A percentile compares a stretch with the other conserved stretches of the same genome.
Evolutionary conservation across 1,140 invertebrate genomes (phyloP).

Genomic region (Drosophila kurseongensis): DNA sequence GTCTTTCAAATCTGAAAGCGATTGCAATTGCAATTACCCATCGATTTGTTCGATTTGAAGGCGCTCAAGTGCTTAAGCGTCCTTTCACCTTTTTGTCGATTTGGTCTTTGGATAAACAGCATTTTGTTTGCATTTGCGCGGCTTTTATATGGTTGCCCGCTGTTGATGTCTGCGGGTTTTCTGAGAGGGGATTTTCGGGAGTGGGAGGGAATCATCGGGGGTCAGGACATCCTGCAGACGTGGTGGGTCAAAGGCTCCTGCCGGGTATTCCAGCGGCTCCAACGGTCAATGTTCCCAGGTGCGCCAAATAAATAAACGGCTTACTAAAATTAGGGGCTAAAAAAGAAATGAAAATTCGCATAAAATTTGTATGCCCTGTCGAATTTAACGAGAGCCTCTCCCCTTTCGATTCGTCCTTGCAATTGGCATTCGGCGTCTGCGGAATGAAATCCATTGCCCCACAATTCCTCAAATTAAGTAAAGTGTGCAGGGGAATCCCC

Average conservation of each 20-base stretch:
- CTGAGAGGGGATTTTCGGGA: background rate
- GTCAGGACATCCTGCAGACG: conserved; percentile 19
- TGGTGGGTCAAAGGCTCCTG: conserved; percentile 50
- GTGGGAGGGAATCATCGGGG: background rate
- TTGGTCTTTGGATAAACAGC: conserved; percentile 43
- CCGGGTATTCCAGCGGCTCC: conserved; percentile 20
- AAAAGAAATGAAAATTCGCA: conserved; percentile 66
- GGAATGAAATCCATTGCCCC: conserved; percentile 41
- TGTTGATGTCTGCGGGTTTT: conserved; percentile 26
- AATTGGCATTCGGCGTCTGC: conserved; percentile 18
- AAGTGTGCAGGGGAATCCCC: conserved; percentile 35
- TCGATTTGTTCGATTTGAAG: conserved; percentile 46
- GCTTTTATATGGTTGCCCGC: conserved; percentile 40
- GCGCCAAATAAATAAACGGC: conserved; percentile 55
- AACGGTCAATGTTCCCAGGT: conserved; percentile 56
- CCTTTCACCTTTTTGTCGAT: conserved; percentile 63
- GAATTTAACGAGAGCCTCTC: conserved; percentile 67
- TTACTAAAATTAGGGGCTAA: conserved; percentile 50
- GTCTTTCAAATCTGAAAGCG: conserved; percentile 15
- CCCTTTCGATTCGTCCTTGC: conserved; percentile 51
- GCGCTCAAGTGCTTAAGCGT: conserved; percentile 46
- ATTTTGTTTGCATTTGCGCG: conserved; percentile 59
- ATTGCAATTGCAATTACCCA: conserved; percentile 27
- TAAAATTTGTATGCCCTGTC: conserved; percentile 66
- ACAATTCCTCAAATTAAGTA: conserved; percentile 58